Base-by-base conservation (phyloP, 2,113 vertebrate species). In the Pogona vitticeps region DNA sequence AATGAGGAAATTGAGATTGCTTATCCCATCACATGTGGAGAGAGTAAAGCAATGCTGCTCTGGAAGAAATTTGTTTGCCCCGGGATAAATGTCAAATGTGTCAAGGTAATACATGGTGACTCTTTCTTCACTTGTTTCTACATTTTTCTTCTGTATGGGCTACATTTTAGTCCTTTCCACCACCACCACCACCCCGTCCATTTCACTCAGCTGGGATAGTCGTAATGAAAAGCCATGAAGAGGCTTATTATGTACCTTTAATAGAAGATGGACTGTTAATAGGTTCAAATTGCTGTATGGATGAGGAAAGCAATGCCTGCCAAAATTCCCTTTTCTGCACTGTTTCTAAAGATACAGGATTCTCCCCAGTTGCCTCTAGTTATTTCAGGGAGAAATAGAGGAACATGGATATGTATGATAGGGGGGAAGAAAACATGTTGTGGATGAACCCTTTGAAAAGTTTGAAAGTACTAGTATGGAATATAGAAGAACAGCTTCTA, bases 61-160 rank as follows among this genome's bases (percentile, higher is more conserved):
- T 98, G 98, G 96, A 99, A 98, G 96, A 99, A 98, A 95, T 99
- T 99, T 92, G 98, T 99, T 77, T 99, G 98, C 84, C 98, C 98
- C 1, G 98, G 98, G 91, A 98, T 99, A 94, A 99, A 99, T 23
- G 97, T 98, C 85, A 97, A 97, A 93, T 99, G 98, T 90, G 98
- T 99, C 33, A 98, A 98, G 97, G 98, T 99, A 93, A 95, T 76
- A n/a, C 40, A 68, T 15, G 20, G 28, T n/a, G 17, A 76, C 58
- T 9, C 38, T 76, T 56, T 26, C 33, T 0, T 0, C 67, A 80
- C 42, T 9, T 1, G 38, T 18, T 90, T 38, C 31, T n/a, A 76
- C 58, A 36, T 61, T 61, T 26, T 21, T 28, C 8, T 46, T 82
- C 40, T 76, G 31, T 1, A 7, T 14, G 2, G 58, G 36, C 76